Conservation (phyloP, 2,888 invertebrate genomes). For the Sympetrum striolatum region DNA sequence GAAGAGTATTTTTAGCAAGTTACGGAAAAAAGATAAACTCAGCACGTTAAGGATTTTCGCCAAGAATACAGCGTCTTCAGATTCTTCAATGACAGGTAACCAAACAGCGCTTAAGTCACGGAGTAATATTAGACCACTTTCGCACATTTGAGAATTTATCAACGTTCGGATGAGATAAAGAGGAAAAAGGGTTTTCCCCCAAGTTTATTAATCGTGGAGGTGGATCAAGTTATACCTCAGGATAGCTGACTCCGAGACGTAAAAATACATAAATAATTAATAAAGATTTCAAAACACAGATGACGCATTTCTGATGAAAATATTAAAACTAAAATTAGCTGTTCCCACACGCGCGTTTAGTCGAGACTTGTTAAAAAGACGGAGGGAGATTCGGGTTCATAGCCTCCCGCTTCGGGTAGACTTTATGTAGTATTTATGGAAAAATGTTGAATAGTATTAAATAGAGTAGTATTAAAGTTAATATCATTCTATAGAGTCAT, state of each 20-base stretch:
- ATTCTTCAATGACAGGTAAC: slow-evolving; percentile 34
- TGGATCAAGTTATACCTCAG: not conserved
- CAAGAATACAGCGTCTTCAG: slow-evolving; percentile 7
- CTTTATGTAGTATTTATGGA: too few relatives aligned
- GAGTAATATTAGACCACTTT: slow-evolving; percentile 13
- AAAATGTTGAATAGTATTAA: too few relatives aligned
- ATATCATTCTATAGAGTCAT: too few relatives aligned
- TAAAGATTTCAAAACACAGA: too few relatives aligned
- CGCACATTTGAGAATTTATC: not conserved
- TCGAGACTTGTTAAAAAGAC: too few relatives aligned
- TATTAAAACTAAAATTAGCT: too few relatives aligned
- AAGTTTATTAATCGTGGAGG: not conserved
- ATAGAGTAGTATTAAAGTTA: too few relatives aligned
- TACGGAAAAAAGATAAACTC: slow-evolving; percentile 2
- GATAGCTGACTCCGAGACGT: not conserved
- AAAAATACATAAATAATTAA: too few relatives aligned
- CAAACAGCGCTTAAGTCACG: slow-evolving; percentile 26
- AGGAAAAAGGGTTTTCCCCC: not conserved
- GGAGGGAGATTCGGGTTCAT: too few relatives aligned
- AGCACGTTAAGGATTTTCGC: slow-evolving; percentile 1
- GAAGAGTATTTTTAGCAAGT: slow-evolving; percentile 20
- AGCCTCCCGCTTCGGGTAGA: too few relatives aligned
- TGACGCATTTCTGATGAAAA: too few relatives aligned
- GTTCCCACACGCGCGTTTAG: too few relatives aligned
- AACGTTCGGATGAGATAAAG: not conserved